Conservation (phyloP, 2,888 invertebrate species). For the Drosophila fungiperda region DNA sequence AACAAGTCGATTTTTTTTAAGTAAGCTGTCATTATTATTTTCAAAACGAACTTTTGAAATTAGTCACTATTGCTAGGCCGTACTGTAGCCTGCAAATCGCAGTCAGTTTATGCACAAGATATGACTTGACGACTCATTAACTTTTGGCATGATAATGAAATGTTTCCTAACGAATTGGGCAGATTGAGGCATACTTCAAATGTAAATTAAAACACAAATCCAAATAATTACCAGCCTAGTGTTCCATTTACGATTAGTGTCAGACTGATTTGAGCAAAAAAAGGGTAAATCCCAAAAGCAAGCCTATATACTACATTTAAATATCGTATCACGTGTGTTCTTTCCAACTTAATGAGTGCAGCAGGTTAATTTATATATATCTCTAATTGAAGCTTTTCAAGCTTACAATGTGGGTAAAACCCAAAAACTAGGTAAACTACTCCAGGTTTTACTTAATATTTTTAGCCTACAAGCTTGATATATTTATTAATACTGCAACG, state of each 20-base stretch:
- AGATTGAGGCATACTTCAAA: constrained; percentile 20
- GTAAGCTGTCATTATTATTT: neutral
- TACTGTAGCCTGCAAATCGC: constrained; percentile 12
- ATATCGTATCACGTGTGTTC: neutral
- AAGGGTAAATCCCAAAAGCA: constrained; percentile 14
- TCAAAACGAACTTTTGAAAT: neutral
- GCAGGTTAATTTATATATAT: constrained; percentile 23
- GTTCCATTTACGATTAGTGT: constrained; percentile 28
- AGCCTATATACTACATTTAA: neutral
- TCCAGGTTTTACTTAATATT: neutral
- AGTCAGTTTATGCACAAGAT: neutral
- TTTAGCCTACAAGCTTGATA: neutral
- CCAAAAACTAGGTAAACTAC: neutral
- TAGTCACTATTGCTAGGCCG: neutral
- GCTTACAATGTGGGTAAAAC: constrained; percentile 22
- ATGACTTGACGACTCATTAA: constrained; percentile 14
- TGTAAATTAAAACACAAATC: constrained; percentile 35
- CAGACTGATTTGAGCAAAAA: constrained; percentile 7
- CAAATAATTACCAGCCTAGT: constrained; percentile 21
- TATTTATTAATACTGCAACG: neutral
- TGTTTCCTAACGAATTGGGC: constrained; percentile 9
- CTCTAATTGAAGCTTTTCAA: constrained; percentile 1
- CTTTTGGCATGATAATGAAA: constrained; percentile 16
- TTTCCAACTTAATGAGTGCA: neutral
- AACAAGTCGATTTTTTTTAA: neutral